These are phyloP conservation scores for Ormyrus pomaceus DNA, from an alignment of 2,888 invertebrate genomes.

Conservation along the genomic window DNA sequence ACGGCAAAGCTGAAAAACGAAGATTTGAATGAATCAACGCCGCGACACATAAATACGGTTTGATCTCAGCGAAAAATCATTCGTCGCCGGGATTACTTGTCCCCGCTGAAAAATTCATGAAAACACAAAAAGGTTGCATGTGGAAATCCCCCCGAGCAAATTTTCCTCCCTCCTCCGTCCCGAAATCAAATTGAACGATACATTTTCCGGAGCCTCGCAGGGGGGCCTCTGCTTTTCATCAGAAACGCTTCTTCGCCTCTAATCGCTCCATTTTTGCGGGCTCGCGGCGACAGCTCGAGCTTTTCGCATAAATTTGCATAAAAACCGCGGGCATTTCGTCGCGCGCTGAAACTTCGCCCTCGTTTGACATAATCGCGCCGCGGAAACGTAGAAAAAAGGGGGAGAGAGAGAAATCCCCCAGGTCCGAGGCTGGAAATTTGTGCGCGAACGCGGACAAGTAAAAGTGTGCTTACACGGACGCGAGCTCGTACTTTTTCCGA, in stretches of 20 bases:
- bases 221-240: slow-evolving; percentile 18
- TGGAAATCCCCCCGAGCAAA: neutral
- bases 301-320: slow-evolving; percentile 51
- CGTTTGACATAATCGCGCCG: slow-evolving; percentile 29
- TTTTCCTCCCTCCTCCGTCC: neutral
- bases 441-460: slow-evolving; percentile 8
- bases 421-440: slow-evolving; percentile 32
- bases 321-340: slow-evolving; percentile 20
- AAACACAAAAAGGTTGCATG: neutral
- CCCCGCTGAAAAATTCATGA: no score
- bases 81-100: no score
- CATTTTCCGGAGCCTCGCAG: neutral
- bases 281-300: slow-evolving; percentile 5
- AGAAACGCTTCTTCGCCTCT: slow-evolving; percentile 33
- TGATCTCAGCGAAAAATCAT: no score
- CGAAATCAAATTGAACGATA: slow-evolving; percentile 45
- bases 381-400: slow-evolving; percentile 11
- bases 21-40: no score
- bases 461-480: slow-evolving; percentile 20
- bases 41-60: no score
- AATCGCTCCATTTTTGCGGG: slow-evolving; percentile 46
- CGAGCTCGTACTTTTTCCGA: slow-evolving; percentile 4
- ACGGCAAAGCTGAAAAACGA: no score
- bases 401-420: slow-evolving; percentile 27
- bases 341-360: neutral